Percentiles rank a stretch among this genome's conserved stretches.
phyloP scores from a whole-genome alignment of 2,113 vertebrate genomes.

The rat (Rattus norvegicus) region DNA sequence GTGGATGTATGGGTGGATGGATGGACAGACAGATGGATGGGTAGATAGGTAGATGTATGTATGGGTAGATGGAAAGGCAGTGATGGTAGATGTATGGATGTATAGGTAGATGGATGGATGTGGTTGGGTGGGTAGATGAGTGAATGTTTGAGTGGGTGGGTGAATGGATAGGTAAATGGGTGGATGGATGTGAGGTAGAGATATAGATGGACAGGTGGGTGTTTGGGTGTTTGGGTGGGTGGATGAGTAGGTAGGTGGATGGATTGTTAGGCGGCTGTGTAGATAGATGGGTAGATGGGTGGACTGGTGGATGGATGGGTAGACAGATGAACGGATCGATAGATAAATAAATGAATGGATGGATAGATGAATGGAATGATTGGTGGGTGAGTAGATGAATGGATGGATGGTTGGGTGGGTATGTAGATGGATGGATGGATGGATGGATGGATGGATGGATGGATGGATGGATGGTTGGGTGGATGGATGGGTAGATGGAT shows the following conservation, averaged over 20 bases:
- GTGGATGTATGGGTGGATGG: background rate
- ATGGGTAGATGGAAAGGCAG: background rate
- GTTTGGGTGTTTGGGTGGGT: background rate
- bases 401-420: background rate
- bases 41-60: background rate
- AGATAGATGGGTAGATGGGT: background rate
- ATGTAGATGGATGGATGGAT: background rate
- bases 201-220: background rate
- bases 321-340: background rate
- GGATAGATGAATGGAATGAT: too few relatives aligned
- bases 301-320: background rate
- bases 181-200: background rate
- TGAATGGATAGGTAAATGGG: too few relatives aligned
- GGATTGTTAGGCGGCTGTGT: background rate
- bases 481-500: background rate
- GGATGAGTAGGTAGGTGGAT: background rate
- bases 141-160: rapidly evolving
- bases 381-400: too few relatives aligned
- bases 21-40: background rate
- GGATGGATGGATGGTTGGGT: background rate
- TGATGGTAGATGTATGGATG: background rate
- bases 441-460: background rate
- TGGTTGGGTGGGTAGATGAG: rapidly evolving
- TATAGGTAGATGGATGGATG: rapidly evolving
- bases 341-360: too few relatives aligned